These are phyloP conservation scores for Notodonta ziczac DNA, from an alignment of 2,888 invertebrate genomes.

Conservation along the genomic window DNA sequence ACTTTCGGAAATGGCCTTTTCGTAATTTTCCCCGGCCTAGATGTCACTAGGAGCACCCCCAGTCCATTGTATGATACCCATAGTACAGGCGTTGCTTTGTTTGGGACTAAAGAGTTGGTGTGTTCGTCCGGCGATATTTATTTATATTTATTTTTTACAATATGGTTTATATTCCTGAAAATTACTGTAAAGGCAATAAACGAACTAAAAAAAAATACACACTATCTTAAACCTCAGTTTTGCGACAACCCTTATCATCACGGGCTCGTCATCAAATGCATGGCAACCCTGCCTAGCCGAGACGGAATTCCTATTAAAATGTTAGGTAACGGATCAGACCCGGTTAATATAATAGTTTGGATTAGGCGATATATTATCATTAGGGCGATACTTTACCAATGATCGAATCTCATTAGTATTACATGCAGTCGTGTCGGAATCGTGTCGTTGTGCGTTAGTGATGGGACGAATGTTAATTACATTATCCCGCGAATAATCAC, in stretches of 20 bases:
- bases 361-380: conserved; percentile 44
- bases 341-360: conserved; percentile 12
- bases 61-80: too few relatives aligned
- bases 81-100: too few relatives aligned
- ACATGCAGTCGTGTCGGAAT: conserved; percentile 11
- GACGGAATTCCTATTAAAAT: conserved; percentile 21
- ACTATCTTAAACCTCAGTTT: neutral
- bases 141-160: too few relatives aligned
- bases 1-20: too few relatives aligned
- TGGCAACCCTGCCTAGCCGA: conserved; percentile 1
- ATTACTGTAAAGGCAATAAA: too few relatives aligned
- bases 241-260: neutral
- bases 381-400: conserved; percentile 48
- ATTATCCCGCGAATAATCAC: neutral
- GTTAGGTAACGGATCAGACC: conserved; percentile 24
- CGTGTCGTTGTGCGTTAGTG: neutral
- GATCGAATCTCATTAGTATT: conserved; percentile 49
- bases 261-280: neutral
- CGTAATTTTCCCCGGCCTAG: too few relatives aligned
- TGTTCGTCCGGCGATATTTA: too few relatives aligned
- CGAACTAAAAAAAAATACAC: too few relatives aligned
- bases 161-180: too few relatives aligned
- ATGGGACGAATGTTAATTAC: neutral
- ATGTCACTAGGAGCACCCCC: too few relatives aligned
- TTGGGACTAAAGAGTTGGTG: too few relatives aligned